Base-by-base conservation (phyloP, 2,113 vertebrate species). In the Heteronetta atricapilla region DNA sequence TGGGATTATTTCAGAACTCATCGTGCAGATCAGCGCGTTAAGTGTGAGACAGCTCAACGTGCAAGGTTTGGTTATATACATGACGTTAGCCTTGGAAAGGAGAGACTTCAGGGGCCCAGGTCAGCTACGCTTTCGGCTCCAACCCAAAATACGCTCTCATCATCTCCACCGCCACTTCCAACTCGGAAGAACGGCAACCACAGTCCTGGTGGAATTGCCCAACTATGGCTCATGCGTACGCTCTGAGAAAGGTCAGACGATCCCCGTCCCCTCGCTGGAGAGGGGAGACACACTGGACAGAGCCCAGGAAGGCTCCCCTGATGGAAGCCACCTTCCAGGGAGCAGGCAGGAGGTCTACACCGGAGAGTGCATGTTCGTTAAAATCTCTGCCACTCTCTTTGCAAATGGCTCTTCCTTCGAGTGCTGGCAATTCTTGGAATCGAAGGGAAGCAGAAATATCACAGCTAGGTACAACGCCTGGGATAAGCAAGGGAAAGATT, bases 31-130 rank as follows among this genome's bases (percentile, higher is more conserved):
- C 95, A 98, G 97, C 82, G 96, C 97, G 48, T 97, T 96, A 98
- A 97, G 96, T 98, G 95, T 98, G 94, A 98, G 98, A 97, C 96
- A 98, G 98, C 97, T 97, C 91, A 96, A 96, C 97, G 97, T 98
- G 98, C 97, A 98, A 98, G 93, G 96, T 96, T 96, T 91, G 96
- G 98, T 98, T 98, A 97, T 96, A 96, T 91, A 97, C 70, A 96
- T 95, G 97, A 97, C 91, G 40, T 97, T 98, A 98, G 97, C 96
- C 97, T 97, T 92, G 96, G 92, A 97, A 97, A 97, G 96, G 97
- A 98, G 96, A 98, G 95, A 97, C 97, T 95, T 97, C 48, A 97
- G 97, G 98, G 98, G 96, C 98, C 98, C 98, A 98, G 98, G 98
- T 98, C 97, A 97, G 97, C 91, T 95, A 92, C 0, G 6, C 92